Evolutionary conservation across 2,888 invertebrate species (phyloP), one percentile per base, ranked within the genome.

Genomic region (Branchipolynoe longqiensis): DNA sequence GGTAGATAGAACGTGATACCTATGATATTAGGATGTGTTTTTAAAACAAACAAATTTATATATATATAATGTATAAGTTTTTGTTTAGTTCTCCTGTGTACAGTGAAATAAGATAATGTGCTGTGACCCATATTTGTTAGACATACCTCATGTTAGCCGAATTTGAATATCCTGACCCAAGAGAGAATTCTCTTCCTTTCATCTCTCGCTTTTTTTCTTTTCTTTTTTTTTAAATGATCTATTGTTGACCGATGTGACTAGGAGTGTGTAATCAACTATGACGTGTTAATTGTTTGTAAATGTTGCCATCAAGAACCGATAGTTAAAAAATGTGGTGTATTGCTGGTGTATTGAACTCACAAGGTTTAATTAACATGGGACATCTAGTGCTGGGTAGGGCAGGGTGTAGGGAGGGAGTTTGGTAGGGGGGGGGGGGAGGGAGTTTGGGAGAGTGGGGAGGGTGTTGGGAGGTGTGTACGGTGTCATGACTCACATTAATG

Each of bases 191-290:
- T n/a, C n/a, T n/a, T n/a, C n/a, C n/a, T n/a, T n/a, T n/a, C n/a
- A n/a, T n/a, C n/a, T n/a, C 8, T 48, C 8, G 48, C 8, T 48
- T 48, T 18, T 48, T n/a, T n/a, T n/a, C n/a, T n/a, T n/a, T n/a
- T n/a, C n/a, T n/a, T n/a, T n/a, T n/a, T n/a, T n/a, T n/a, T n/a
- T n/a, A n/a, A n/a, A 38, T 14, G 33, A 69, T 18, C 48, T 12
- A 33, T 22, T 69, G 69, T 69, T 69, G 69, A 69, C 33, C 18
- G 64, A 31, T 64, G 31, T 64, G 69, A 69, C 69, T 69, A 69
- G 38, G 69, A 22, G 22, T 69, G 69, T 69, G 38, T 69, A 31
- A 14, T 69, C 22, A 69, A 48, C 48, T 36, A 62, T 25, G 8
- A 38, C 12, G 22, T 69, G 36, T 38, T 58, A 8, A 58, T 58